Base-by-base conservation (phyloP, 2,113 vertebrate species). In the Agelaius phoeniceus region DNA sequence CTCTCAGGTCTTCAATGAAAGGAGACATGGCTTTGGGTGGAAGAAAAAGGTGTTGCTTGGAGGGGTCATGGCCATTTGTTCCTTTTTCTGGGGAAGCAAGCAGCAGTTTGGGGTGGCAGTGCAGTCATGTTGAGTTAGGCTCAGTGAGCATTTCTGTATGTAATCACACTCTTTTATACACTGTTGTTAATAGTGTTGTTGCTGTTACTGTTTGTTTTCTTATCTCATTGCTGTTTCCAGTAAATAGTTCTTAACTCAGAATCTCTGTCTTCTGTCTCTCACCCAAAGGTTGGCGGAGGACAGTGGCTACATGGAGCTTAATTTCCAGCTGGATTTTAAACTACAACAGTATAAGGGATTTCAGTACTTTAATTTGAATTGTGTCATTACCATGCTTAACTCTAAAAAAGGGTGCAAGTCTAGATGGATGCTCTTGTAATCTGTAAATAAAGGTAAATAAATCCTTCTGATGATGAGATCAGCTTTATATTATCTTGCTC, bases 101-200 rank as follows among this genome's bases (percentile, higher is more conserved):
- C 27, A 27, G 33, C 15, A 27, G 13, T 51, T 23, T 3, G 1
- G 26, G 11, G 9, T 52, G 22, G 14, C 31, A 31, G 26, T 59
- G 17, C 0, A 0, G 37, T 44, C 37, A 18, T 20, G 43, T 20
- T 2, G 16, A 20, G 15, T 30, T 66, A 30, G 24, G 33, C 11
- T 37, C 33, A 27, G 27, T 22, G 37, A 27, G 4, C 27, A 61
- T 61, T 44, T 86, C 51, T 52, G 43, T 35, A 23, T 44, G 44
- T 5, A 61, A 37, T 35, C 44, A 31, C 30, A 49, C 16, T 20
- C 35, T 35, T 65, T 44, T n/a, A 17, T 14, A 30, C 7, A 9
- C 13, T 75, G 24, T 4, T 57, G 13, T 21, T 13, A 49, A 30
- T 43, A 43, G 4, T 26, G 21, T 24, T 59, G 31, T 31, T 48